phyloP scores from a whole-genome alignment of 2,888 invertebrate species.

The Yponomeuta plumbellus region DNA sequence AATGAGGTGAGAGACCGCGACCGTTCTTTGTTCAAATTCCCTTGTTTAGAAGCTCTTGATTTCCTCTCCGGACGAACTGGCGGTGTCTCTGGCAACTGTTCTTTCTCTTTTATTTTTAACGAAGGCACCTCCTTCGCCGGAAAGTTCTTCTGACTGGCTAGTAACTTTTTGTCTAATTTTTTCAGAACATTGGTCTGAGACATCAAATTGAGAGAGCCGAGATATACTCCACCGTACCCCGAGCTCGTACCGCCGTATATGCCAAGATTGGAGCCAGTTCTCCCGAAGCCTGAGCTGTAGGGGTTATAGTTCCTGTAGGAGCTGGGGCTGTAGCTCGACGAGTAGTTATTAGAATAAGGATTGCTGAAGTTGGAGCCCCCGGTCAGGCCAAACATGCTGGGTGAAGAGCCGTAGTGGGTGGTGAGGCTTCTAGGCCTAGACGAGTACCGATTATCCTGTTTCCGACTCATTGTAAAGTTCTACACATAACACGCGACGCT shows the following conservation, averaged over 20 bases:
- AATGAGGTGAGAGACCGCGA: conserved; percentile 63
- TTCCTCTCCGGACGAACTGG: conserved; percentile 61
- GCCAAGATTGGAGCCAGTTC: conserved; percentile 52
- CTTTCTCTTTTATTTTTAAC: conserved; percentile 41
- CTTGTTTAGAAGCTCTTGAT: conserved; percentile 37
- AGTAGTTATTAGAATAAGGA: conserved; percentile 40
- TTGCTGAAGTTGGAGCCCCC: conserved; percentile 49
- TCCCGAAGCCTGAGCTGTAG: conserved; percentile 54
- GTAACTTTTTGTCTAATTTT: conserved; percentile 65
- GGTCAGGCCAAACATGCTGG: conserved; percentile 31
- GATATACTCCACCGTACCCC: conserved; percentile 81
- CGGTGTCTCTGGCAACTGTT: conserved; percentile 29
- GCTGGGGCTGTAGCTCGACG: conserved; percentile 49
- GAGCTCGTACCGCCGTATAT: conserved; percentile 79
- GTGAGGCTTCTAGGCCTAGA: conserved; percentile 63
- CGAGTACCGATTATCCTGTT: conserved; percentile 54
- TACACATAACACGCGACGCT: conserved; percentile 27
- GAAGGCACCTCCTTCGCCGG: conserved; percentile 62
- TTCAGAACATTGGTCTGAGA: conserved; percentile 62
- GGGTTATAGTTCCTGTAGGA: conserved; percentile 50
- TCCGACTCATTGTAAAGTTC: conserved; percentile 53
- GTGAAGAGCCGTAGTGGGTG: conserved; percentile 62
- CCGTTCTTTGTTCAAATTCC: conserved; percentile 57
- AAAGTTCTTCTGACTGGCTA: conserved; percentile 71
- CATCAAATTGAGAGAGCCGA: conserved; percentile 77